Base-by-base conservation (phyloP, 1,140 invertebrate genomes). In the Trypoxylus dichotomus region DNA sequence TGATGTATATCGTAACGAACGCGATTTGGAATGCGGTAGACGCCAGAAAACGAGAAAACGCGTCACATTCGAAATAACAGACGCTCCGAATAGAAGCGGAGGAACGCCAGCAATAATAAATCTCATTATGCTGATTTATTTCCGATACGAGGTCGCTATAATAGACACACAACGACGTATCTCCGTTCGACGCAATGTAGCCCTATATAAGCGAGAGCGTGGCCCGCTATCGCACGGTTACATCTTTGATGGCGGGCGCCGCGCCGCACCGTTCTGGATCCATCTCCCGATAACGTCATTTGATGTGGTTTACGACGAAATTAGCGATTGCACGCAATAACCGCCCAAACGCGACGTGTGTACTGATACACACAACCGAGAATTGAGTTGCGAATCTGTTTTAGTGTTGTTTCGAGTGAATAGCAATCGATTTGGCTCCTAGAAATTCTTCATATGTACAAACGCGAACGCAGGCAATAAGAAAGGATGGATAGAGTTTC, bases 71-170 rank as follows among this genome's bases (percentile, higher is more conserved):
- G 47, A 54, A 19, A 54, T 54, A 54, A 19, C 15, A 54, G 47
- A 0, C 47, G 15, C 6, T 54, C 47, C 19, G 47, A 54, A n/a
- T 19, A 37, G 47, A 3, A 54, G 19, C 47, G 19, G 15, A 54
- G 47, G 13, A 54, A 15, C 47, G 47, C 47, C 47, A 54, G 47
- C 47, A 54, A 54, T 54, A 54, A 54, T 54, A 54, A 54, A 54
- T 54, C 47, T 54, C 47, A 54, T 54, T 54, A 54, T 54, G 47
- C 47, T 54, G 47, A 54, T 54, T 54, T 54, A 54, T 54, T 54
- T 54, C 47, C 47, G 47, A 54, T 54, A 54, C 47, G 15, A 54
- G 15, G 15, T 19, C 47, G 47, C 15, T 54, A 54, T 54, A 54
- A 54, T 54, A 54, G 47, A 54, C 47, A 54, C 47, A 54, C 47